Evolutionary conservation across 2,797 vertebrate genomes (phyloP).

Genomic region (Lithobates pipiens): DNA sequence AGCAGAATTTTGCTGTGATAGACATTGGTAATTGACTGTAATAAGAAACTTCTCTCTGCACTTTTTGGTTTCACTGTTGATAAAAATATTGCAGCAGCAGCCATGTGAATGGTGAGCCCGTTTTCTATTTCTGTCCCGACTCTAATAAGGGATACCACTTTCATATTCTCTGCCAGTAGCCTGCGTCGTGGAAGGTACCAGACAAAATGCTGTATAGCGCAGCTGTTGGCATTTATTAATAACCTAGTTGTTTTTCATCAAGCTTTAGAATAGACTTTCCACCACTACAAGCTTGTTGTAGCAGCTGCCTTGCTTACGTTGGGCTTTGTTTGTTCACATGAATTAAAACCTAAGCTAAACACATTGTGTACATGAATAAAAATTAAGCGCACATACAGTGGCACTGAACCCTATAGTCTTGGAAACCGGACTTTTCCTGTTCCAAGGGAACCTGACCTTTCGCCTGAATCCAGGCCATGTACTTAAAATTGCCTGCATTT

Average conservation of each 20-base stretch:
- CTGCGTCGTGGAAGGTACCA: constrained; percentile 62
- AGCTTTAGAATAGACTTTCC: not conserved
- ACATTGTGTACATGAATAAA: no score
- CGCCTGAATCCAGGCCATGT: no score
- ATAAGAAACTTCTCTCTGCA: not conserved
- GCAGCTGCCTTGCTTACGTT: not conserved
- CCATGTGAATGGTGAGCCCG: constrained; percentile 61
- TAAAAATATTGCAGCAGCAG: constrained; percentile 69
- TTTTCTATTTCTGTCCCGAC: constrained; percentile 69
- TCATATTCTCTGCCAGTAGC: constrained; percentile 71
- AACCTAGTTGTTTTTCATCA: constrained; percentile 66
- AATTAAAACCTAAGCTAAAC: not conserved
- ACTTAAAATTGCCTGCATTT: no score
- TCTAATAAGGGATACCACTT: constrained; percentile 72
- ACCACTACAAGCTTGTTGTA: not conserved
- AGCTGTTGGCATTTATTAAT: constrained; percentile 70
- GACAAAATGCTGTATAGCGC: constrained; percentile 64
- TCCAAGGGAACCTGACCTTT: no score
- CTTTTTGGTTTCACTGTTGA: constrained; percentile 29
- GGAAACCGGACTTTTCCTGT: no score
- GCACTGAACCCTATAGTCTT: no score
- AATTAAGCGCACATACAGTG: no score
- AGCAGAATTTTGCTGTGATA: not conserved
- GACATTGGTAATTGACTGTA: not conserved
- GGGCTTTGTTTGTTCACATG: not conserved